Base-by-base conservation (phyloP, 1,140 invertebrate genomes). In the Colletes latitarsis region DNA sequence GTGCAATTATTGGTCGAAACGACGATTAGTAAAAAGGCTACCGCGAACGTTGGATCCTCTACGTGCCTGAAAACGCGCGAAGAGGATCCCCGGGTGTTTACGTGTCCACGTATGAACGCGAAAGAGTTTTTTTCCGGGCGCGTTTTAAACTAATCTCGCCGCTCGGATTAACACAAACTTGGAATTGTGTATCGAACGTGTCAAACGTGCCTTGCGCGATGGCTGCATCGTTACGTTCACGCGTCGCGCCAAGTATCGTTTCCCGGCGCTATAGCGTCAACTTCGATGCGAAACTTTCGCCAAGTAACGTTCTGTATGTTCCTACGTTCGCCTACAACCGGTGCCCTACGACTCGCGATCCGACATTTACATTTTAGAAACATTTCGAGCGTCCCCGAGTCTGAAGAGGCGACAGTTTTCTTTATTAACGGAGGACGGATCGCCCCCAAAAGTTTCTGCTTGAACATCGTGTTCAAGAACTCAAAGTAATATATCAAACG, bases 161-260 rank as follows among this genome's bases (percentile, higher is more conserved):
- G 8, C 3, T 30, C 6, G 43, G 46, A 68, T 68, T 49, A 52
- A 68, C 5, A 14, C 19, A 52, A 52, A 68, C 43, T 68, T 68
- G 21, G 46, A 68, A 68, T 30, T 21, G n/a, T 68, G 43, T 68
- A 52, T 49, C 66, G 66, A 52, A 68, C 43, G 43, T 68, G 66
- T 52, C 66, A n/a, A 12, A 8, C 39, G 39, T 41, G 15, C 62
- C 14, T 64, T 9, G 62, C 14, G 17, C 14, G 6, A 15, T 43
- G 14, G 15, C 14, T 10, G 6, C 15, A 43, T 6, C 39, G 39
- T n/a, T 39, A 63, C 39, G 53, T 55, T 57, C 43, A 43, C 39
- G 6, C 9, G 14, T 64, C 15, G 4, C 15, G 62, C 3, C 5
- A 64, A 64, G 15, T 41, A 64, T 43, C 15, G 12, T 41, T 64